phyloP scores from a whole-genome alignment of 2,113 vertebrate species.

The Osmerus mordax region DNA sequence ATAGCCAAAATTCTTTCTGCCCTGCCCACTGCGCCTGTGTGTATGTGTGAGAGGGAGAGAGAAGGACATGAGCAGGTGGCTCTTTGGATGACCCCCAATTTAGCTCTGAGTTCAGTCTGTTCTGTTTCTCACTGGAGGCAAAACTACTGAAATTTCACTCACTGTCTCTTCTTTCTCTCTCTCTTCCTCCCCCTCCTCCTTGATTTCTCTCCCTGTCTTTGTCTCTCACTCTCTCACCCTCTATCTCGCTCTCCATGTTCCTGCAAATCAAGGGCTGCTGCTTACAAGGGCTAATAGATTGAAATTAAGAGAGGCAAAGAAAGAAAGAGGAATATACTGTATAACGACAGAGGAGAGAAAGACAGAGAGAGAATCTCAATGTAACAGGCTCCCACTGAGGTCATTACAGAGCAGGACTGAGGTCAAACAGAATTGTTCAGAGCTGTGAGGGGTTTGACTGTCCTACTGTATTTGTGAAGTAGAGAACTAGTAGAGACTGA shows the following conservation, averaged over 20 bases:
- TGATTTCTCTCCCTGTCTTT: not conserved
- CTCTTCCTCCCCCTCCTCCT: too few species aligned
- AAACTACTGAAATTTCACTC: not conserved
- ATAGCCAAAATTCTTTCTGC: not conserved
- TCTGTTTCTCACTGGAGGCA: not conserved
- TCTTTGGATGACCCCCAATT: not conserved
- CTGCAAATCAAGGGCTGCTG: not conserved
- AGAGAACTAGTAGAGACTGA: too few species aligned
- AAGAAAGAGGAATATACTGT: not conserved
- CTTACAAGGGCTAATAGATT: not conserved
- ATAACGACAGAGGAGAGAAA: not conserved
- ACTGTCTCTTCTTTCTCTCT: not conserved
- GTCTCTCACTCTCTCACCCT: not conserved
- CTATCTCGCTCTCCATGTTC: not conserved
- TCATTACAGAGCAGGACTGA: not conserved
- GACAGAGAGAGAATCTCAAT: not conserved
- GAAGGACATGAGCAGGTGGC: conserved; percentile 14
- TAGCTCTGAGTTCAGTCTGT: conserved; percentile 8
- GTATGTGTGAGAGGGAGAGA: not conserved
- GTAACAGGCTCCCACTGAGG: not conserved
- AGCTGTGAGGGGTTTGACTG: too few species aligned
- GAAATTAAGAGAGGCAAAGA: not conserved
- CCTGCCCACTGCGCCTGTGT: not conserved
- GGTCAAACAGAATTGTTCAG: not conserved
- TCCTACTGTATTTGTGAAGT: too few species aligned